phyloP scores from a whole-genome alignment of 1,140 invertebrate genomes.

The Drosophila pachea region DNA sequence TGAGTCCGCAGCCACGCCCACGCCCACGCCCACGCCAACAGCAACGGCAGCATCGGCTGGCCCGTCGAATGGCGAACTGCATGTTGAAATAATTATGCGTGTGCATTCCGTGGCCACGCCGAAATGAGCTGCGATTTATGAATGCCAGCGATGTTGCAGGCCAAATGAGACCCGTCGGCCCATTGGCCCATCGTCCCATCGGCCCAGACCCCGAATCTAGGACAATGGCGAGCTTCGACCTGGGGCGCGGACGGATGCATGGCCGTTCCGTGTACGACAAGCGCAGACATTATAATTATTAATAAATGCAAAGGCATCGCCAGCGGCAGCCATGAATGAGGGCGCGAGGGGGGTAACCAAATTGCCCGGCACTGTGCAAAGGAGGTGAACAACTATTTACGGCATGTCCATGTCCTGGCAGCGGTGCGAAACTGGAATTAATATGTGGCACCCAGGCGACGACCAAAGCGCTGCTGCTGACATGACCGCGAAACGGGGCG shows the following conservation, averaged over 20 bases:
- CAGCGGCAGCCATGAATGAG: constrained; percentile 5
- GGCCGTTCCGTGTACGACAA: constrained; percentile 46
- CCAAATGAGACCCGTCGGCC: constrained; percentile 4
- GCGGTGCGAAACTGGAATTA: constrained; percentile 70
- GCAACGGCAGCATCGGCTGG: too few relatives aligned
- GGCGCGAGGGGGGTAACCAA: background rate
- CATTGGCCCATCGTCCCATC: too few relatives aligned
- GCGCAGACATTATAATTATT: constrained; percentile 76
- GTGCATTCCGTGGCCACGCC: constrained; percentile 75
- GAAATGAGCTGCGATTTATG: constrained; percentile 77
- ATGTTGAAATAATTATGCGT: constrained; percentile 76
- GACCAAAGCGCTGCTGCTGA: constrained; percentile 59
- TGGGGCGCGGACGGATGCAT: constrained; percentile 13
- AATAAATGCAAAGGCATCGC: constrained; percentile 68
- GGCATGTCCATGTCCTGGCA: constrained; percentile 56
- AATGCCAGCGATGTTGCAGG: constrained; percentile 49
- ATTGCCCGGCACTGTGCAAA: background rate
- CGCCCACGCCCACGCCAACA: background rate
- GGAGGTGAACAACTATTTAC: constrained; percentile 65
- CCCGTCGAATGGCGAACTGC: constrained; percentile 45
- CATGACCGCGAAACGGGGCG: constrained; percentile 43
- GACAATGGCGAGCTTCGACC: constrained; percentile 11
- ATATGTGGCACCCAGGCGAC: constrained; percentile 69
- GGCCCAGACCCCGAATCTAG: constrained; percentile 2
- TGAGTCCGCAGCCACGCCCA: background rate